A percentile compares a stretch with the other conserved stretches of the same genome.
Conservation (phyloP, 2,113 vertebrate genomes). For the Nettapus auritus region DNA sequence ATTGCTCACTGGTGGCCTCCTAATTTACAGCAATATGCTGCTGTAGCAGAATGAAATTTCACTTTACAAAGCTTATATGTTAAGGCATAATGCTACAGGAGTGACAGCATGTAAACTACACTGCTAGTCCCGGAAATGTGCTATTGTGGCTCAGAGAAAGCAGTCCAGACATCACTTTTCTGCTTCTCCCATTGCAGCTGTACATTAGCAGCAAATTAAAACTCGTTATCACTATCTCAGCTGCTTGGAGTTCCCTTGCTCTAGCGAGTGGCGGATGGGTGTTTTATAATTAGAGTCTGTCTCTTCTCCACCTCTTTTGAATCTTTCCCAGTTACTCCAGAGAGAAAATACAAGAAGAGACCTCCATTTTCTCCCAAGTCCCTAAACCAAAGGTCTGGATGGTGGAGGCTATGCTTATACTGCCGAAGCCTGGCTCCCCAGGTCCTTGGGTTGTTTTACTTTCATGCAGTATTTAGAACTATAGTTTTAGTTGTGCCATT, state of each 20-base stretch:
- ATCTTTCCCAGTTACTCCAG: not conserved
- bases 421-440: not conserved
- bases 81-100: not conserved
- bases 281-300: not conserved
- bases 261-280: not conserved
- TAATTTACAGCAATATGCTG: not conserved
- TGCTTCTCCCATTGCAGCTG: not conserved
- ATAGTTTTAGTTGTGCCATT: not conserved
- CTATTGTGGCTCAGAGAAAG: not conserved
- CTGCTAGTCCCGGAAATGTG: not conserved
- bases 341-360: not conserved
- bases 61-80: not conserved
- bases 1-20: not conserved
- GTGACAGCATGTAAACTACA: not conserved
- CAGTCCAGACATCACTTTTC: not conserved
- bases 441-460: not conserved
- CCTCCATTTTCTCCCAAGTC: not conserved
- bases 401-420: not conserved
- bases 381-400: accelerated
- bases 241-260: not conserved
- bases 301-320: not conserved
- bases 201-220: not conserved
- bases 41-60: not conserved
- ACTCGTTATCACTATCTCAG: not conserved
- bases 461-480: not conserved